Percentiles rank a stretch among this genome's conserved stretches.
Conservation (phyloP, 1,140 invertebrate species). For the Neodiprion virginianus region DNA sequence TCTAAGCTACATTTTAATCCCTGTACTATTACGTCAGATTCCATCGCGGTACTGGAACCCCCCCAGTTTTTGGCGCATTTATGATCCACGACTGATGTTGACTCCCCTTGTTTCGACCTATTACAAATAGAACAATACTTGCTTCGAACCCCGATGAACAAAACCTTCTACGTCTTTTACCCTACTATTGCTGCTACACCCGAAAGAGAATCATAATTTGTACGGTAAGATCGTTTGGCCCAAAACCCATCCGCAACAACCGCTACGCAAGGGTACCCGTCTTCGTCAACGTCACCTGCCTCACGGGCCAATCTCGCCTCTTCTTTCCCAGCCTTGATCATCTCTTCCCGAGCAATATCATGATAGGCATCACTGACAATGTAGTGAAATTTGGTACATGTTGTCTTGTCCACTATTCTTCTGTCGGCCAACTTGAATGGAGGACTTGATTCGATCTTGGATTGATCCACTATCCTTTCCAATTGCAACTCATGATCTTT, state of each 20-base stretch:
- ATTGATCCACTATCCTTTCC: background rate
- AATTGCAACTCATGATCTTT: background rate
- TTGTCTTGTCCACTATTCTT: slow-evolving; percentile 24
- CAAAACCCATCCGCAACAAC: slow-evolving; percentile 48
- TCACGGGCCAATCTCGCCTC: slow-evolving; percentile 38
- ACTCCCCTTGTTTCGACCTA: slow-evolving; percentile 4
- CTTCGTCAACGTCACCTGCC: slow-evolving; percentile 36
- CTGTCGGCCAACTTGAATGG: slow-evolving; percentile 11
- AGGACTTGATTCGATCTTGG: background rate
- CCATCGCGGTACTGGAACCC: slow-evolving; percentile 39
- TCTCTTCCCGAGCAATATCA: slow-evolving; percentile 26
- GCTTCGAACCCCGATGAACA: slow-evolving; percentile 49
- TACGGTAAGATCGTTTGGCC: slow-evolving; percentile 45
- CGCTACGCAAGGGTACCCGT: slow-evolving; percentile 45
- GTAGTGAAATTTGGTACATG: slow-evolving; percentile 27
- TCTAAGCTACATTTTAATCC: slow-evolving; percentile 43
- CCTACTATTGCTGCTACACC: slow-evolving; percentile 44
- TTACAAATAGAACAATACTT: slow-evolving; percentile 44
- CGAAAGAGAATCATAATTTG: slow-evolving; percentile 44
- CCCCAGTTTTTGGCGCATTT: slow-evolving; percentile 45
- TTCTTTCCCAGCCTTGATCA: slow-evolving; percentile 39
- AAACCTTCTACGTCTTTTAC: slow-evolving; percentile 39
- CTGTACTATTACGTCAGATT: slow-evolving; percentile 51
- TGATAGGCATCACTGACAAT: slow-evolving; percentile 26
- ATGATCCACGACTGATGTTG: slow-evolving; percentile 28